phyloP scores from a whole-genome alignment of 2,797 vertebrate species.

The Uromys caudimaculatus region DNA sequence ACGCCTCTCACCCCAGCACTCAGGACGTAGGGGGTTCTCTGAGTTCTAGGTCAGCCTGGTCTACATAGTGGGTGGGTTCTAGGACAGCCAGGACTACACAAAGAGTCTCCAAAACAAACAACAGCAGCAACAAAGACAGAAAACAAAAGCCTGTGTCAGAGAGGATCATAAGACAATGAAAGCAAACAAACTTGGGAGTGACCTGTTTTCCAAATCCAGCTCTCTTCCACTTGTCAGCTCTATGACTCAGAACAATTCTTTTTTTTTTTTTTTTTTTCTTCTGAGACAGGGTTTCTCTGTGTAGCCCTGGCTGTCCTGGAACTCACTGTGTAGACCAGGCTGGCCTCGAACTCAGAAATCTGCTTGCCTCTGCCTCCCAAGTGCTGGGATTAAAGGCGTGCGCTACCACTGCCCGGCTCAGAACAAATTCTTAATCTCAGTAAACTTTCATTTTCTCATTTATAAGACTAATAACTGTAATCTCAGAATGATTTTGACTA shows the following conservation, averaged over 20 bases:
- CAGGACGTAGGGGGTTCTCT: neutral
- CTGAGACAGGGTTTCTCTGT: no score
- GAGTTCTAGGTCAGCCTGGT: neutral
- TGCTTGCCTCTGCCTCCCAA: no score
- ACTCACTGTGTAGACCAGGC: no score
- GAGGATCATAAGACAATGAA: conserved; percentile 40
- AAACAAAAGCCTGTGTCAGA: neutral
- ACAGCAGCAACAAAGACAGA: neutral
- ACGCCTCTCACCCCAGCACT: neutral
- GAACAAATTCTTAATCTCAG: conserved; percentile 22
- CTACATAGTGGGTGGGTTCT: neutral
- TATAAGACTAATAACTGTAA: conserved; percentile 26
- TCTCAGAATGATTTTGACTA: conserved; percentile 49
- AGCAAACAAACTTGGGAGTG: conserved; percentile 22
- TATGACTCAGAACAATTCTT: neutral
- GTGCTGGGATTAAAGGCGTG: no score
- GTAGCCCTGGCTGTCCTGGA: no score
- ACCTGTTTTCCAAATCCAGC: conserved; percentile 11
- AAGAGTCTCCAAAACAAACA: neutral
- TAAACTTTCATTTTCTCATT: conserved; percentile 47
- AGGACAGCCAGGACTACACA: neutral
- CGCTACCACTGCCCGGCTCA: no score
- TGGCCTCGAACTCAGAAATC: no score
- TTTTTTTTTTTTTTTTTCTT: no score
- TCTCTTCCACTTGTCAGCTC: neutral